phyloP scores from a whole-genome alignment of 2,797 vertebrate species.

The Acanthurus lineatus region DNA sequence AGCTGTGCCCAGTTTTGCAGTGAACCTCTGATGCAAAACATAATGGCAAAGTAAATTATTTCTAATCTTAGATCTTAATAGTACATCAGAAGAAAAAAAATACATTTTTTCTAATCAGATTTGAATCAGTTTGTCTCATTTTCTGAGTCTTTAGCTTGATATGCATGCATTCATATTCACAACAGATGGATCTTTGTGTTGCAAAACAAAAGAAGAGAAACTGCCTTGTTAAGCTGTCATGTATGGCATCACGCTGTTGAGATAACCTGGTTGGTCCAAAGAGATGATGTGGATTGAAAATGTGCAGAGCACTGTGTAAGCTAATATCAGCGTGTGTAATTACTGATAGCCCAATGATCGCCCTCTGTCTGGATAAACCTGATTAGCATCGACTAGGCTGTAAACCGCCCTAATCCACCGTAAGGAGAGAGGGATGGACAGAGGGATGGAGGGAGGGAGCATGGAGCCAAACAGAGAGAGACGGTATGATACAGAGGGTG shows the following conservation, averaged over 20 bases:
- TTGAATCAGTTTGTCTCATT: constrained; percentile 1
- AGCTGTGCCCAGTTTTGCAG: not conserved
- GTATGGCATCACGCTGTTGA: constrained; percentile 43
- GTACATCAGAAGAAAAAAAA: not conserved
- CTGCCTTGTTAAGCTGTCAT: constrained; percentile 42
- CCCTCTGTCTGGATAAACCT: constrained; percentile 81
- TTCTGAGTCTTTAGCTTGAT: constrained; percentile 2
- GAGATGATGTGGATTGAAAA: constrained; percentile 74
- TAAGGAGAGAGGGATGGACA: constrained; percentile 65
- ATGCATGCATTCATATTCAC: constrained; percentile 11
- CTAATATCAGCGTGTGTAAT: constrained; percentile 79
- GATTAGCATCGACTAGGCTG: constrained; percentile 81
- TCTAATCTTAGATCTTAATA: constrained; percentile 9
- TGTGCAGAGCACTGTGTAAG: constrained; percentile 68
- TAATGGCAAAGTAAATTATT: constrained; percentile 21
- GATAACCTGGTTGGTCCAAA: constrained; percentile 68
- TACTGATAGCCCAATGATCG: constrained; percentile 79
- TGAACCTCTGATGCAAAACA: not conserved
- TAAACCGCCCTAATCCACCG: constrained; percentile 72
- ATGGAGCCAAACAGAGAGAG: constrained; percentile 13
- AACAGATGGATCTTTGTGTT: constrained; percentile 76
- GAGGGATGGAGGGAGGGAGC: constrained; percentile 19
- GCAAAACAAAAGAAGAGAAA: constrained; percentile 64
- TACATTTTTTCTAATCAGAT: constrained; percentile 17
- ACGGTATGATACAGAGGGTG: constrained; percentile 10